Evolutionary conservation across 1,140 invertebrate species (phyloP).

Genomic region (Drosophila kohkoa): DNA sequence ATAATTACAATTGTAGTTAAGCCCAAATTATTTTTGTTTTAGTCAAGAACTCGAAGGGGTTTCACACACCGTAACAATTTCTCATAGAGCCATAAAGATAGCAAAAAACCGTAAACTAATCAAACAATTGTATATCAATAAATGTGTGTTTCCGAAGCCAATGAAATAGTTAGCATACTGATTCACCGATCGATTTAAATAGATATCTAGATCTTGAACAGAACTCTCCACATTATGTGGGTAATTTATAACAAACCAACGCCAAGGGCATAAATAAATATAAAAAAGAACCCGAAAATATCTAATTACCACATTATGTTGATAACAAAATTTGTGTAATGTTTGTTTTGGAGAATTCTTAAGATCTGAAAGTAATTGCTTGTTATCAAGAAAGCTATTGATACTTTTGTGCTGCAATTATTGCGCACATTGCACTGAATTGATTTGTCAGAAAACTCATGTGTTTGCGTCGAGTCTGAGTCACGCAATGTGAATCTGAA

Average conservation of each 20-base stretch:
- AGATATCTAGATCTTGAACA: neutral
- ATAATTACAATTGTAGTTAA: no score
- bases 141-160: neutral
- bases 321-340: conserved; percentile 9
- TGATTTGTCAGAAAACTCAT: neutral
- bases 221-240: neutral
- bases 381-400: conserved; percentile 1
- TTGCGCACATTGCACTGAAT: conserved; percentile 30
- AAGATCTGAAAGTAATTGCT: conserved; percentile 13
- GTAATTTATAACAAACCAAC: neutral
- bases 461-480: conserved; percentile 5
- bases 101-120: neutral
- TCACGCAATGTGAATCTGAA: conserved; percentile 27
- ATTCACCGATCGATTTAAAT: conserved; percentile 4
- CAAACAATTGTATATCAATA: neutral
- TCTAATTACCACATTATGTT: neutral
- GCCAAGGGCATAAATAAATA: neutral
- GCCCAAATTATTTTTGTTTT: no score
- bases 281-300: neutral
- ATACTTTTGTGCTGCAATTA: conserved; percentile 21
- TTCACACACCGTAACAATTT: neutral
- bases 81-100: neutral
- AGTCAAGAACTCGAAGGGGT: no score
- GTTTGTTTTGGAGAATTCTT: neutral
- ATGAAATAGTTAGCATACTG: neutral